Evolutionary conservation across 1,140 invertebrate species (phyloP), one percentile per base, ranked within the genome.

Genomic region (Drosophila biarmipes): DNA sequence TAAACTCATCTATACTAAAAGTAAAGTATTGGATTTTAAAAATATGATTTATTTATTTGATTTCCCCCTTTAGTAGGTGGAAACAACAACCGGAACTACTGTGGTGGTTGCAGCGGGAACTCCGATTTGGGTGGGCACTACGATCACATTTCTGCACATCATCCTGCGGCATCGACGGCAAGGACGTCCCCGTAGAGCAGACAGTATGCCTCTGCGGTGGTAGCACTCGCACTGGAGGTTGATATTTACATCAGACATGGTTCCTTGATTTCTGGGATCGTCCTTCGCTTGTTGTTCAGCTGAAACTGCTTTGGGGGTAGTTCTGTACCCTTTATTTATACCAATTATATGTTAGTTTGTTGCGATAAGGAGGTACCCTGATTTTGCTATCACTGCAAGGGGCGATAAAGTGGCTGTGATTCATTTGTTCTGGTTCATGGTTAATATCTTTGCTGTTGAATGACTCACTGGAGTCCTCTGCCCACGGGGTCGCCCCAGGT

Each of bases 91-190:
- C 1, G 55, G 55, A 8, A 49, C 42, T 3, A 21, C 15, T 6
- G 53, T 57, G 38, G 38, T 48, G 2, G 62, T 48, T 10, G 53
- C 54, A 2, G 17, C 27, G 15, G 64, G 31, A 7, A 68, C 34
- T 14, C 67, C 61, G 2, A 68, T 38, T 5, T 53, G 31, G 0
- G 55, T 61, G 19, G 80, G 76, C 43, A 82, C 61, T 14, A 84
- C 69, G 4, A 84, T 51, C 15, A 84, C 58, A 29, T n/a, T 59
- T 27, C 76, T 56, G 52, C n/a, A 19, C 69, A 81, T 77, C 78
- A 82, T 80, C 43, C 80, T 73, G 37, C 38, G n/a, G 38, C 80
- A 84, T n/a, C 62, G 72, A 14, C 80, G 62, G 10, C 80, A 84
- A 5, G 80, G 80, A 35, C 66, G 54, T 45, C 49, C 66, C 49